phyloP scores from a whole-genome alignment of 2,888 invertebrate genomes.

The Pseudococcus longispinus region DNA sequence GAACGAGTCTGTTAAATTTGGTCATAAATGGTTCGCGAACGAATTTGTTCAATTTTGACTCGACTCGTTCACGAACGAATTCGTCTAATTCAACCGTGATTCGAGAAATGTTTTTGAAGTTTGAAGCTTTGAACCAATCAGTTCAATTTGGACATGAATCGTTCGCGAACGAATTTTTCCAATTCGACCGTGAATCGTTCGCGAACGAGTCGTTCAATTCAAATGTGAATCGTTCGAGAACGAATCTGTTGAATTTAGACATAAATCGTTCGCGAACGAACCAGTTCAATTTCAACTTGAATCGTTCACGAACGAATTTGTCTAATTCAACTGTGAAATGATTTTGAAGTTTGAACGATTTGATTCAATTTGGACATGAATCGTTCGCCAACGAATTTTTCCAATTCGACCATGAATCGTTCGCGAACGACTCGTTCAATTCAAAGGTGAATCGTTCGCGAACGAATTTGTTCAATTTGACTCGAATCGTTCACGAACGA shows the following conservation, averaged over 20 bases:
- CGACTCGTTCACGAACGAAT: no score
- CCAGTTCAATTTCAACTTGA: background rate
- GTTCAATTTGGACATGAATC: no score
- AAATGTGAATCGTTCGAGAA: background rate
- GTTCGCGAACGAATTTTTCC: background rate
- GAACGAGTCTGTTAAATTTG: no score
- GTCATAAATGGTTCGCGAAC: no score
- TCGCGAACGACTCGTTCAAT: background rate
- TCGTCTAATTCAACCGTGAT: no score
- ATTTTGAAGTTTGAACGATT: no score
- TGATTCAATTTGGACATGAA: no score
- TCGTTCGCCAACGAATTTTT: background rate
- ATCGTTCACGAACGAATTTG: background rate
- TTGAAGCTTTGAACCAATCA: no score
- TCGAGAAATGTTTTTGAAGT: no score
- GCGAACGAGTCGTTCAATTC: background rate
- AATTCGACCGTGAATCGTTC: background rate
- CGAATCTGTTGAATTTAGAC: background rate
- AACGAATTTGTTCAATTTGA: background rate
- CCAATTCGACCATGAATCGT: background rate
- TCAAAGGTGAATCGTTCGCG: background rate
- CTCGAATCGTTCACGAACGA: background rate
- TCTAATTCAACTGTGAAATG: background rate
- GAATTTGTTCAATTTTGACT: no score
- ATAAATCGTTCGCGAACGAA: background rate